phyloP scores from a whole-genome alignment of 2,797 vertebrate species.

The Poeciliopsis infans region DNA sequence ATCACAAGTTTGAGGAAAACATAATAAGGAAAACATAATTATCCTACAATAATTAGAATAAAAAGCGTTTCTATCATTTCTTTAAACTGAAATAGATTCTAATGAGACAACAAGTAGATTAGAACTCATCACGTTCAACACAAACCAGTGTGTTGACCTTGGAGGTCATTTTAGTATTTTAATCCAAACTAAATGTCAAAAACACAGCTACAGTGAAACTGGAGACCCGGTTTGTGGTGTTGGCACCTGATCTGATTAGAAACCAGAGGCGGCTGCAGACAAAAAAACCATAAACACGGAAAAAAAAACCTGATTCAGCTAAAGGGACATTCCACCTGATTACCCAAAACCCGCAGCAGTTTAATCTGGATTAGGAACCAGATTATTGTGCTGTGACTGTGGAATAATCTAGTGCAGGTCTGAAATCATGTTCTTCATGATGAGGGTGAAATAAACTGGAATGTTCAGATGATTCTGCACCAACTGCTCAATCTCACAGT shows the following conservation, averaged over 20 bases:
- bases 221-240: not conserved
- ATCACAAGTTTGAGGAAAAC: not conserved
- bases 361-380: not conserved
- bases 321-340: not conserved
- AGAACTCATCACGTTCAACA: not conserved
- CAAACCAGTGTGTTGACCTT: not conserved
- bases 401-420: not conserved
- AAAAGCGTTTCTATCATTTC: not conserved
- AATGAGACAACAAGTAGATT: not conserved
- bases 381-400: not conserved
- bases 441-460: too few species aligned
- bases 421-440: not conserved
- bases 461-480: not conserved
- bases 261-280: not conserved
- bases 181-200: too few species aligned
- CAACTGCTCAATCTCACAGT: not conserved
- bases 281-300: not conserved
- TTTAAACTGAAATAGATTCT: not conserved
- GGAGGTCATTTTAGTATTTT: not conserved
- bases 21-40: too few species aligned
- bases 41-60: not conserved
- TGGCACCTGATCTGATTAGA: not conserved
- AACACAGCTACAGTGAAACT: not conserved
- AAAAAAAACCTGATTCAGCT: not conserved
- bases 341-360: not conserved